Evolutionary conservation across 2,113 vertebrate genomes (phyloP).

Genomic region (Eubucco bourcierii): DNA sequence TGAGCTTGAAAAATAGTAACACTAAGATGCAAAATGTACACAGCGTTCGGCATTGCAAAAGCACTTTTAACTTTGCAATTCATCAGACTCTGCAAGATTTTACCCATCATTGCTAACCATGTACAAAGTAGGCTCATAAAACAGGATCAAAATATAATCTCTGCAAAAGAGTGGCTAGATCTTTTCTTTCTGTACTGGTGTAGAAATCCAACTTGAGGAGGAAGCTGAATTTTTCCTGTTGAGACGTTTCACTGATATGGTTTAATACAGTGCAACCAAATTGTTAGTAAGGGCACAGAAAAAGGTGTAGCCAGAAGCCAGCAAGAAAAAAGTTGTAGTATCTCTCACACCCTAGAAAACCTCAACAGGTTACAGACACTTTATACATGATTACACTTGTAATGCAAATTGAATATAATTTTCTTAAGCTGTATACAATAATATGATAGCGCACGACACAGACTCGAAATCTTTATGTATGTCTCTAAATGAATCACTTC

Average conservation of each 20-base stretch:
- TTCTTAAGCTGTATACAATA: constrained; percentile 35
- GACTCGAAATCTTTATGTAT: constrained; percentile 34
- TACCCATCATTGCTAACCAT: neutral
- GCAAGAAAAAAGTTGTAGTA: neutral
- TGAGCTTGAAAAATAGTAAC: neutral
- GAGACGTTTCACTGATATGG: neutral
- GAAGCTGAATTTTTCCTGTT: neutral
- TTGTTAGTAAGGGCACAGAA: neutral
- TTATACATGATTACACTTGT: neutral
- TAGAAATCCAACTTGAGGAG: neutral
- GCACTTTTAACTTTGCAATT: neutral
- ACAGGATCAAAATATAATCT: neutral
- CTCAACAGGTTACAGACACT: neutral
- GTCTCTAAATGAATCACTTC: constrained; percentile 22
- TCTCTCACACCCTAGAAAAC: neutral
- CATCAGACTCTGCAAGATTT: neutral
- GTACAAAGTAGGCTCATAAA: neutral
- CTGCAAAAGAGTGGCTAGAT: neutral
- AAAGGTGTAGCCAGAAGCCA: neutral
- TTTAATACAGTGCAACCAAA: neutral
- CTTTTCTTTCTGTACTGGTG: neutral
- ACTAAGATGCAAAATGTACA: neutral
- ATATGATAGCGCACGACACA: neutral
- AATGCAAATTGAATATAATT: neutral
- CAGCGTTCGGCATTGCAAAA: neutral